Conservation (phyloP, 2,888 invertebrate genomes). For the Eremobia ochroleuca region DNA sequence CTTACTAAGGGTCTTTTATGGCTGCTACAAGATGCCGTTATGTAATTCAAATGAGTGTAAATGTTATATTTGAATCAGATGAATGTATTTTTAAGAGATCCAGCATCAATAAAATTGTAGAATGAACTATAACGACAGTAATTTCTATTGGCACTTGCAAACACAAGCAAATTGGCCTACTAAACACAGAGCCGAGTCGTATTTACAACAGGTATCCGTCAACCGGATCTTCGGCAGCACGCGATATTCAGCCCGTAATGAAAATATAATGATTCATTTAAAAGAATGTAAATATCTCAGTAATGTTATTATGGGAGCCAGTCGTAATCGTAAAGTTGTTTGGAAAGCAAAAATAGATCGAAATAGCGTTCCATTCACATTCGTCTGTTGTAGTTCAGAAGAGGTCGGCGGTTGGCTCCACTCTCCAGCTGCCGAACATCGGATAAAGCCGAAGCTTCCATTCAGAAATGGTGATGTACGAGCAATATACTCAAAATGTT, state of each 20-base stretch:
- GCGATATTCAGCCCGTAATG: slow-evolving; percentile 42
- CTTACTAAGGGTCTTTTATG: slow-evolving; percentile 7
- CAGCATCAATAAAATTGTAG: slow-evolving; percentile 10
- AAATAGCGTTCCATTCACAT: slow-evolving; percentile 45
- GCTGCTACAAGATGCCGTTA: background rate
- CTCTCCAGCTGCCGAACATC: slow-evolving; percentile 12
- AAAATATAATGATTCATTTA: slow-evolving; percentile 41
- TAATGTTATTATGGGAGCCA: slow-evolving; percentile 22
- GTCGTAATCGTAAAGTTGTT: slow-evolving; percentile 32
- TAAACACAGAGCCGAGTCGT: slow-evolving; percentile 42
- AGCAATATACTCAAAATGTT: slow-evolving; percentile 33
- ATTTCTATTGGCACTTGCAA: slow-evolving; percentile 35
- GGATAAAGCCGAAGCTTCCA: slow-evolving; percentile 9
- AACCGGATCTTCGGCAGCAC: slow-evolving; percentile 45
- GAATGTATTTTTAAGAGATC: slow-evolving; percentile 19
- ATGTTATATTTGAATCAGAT: background rate
- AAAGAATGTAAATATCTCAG: slow-evolving; percentile 36
- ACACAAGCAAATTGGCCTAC: slow-evolving; percentile 29
- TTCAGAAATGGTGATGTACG: slow-evolving; percentile 15
- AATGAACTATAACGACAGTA: slow-evolving; percentile 26
- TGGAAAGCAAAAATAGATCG: slow-evolving; percentile 44
- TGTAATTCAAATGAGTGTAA: background rate
- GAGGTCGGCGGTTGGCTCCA: background rate
- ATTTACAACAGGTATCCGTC: slow-evolving; percentile 50
- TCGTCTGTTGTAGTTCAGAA: slow-evolving; percentile 15